Conservation (phyloP, 30 jellyfish, hydroid and myxozoan species). For the Pelagia noctiluca region DNA sequence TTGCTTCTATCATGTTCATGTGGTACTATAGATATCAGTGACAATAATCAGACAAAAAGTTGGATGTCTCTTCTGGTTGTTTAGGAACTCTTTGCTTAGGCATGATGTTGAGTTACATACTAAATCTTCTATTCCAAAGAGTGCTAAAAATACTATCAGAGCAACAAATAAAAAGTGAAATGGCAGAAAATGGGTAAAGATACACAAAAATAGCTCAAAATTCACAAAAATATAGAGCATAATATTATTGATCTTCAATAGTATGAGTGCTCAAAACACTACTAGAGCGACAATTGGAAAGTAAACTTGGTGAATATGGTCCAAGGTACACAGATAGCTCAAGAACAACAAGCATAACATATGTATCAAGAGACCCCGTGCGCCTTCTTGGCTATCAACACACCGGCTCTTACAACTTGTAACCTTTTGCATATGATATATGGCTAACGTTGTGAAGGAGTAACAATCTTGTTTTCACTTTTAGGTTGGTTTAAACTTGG, state of each 20-base stretch:
- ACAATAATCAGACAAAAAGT: not conserved
- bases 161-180: too few species aligned
- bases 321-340: too few species aligned
- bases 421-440: not conserved
- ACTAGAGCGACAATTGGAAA: too few species aligned
- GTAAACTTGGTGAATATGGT: too few species aligned
- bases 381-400: not conserved
- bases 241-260: too few species aligned
- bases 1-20: too few species aligned
- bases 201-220: too few species aligned
- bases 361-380: not conserved
- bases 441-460: not conserved
- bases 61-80: not conserved
- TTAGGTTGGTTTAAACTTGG: slow-evolving; percentile 52
- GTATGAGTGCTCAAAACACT: too few species aligned
- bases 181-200: too few species aligned
- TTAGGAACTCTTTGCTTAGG: not conserved
- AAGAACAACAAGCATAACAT: too few species aligned
- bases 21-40: too few species aligned
- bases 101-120: not conserved
- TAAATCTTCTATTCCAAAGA: not conserved
- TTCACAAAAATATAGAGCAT: too few species aligned
- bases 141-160: not conserved
- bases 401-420: not conserved
- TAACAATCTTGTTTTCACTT: not conserved